Percentiles rank a stretch among this genome's conserved stretches.
phyloP scores from a whole-genome alignment of 2,888 invertebrate species.

The Osmoderma eremita region DNA sequence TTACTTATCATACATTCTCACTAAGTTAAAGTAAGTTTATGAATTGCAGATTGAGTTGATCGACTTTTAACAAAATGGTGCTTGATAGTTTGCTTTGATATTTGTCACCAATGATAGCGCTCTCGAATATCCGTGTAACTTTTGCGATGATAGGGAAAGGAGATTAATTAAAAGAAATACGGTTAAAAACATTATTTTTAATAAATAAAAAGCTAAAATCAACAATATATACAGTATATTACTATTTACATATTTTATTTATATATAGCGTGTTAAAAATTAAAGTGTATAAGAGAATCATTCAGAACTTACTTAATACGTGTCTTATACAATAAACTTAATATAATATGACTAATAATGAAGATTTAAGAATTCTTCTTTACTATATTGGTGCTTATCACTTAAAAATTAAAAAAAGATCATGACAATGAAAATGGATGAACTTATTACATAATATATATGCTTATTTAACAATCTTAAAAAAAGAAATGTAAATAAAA shows the following conservation, averaged over 20 bases:
- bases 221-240: conserved; percentile 43
- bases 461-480: conserved; percentile 12
- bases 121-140: too few species aligned
- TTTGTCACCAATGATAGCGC: too few species aligned
- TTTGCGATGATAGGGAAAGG: background rate
- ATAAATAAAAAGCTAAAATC: conserved; percentile 42
- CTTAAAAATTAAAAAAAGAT: conserved; percentile 13
- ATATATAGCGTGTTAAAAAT: conserved; percentile 20
- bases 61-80: too few species aligned
- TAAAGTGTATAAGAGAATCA: conserved; percentile 24
- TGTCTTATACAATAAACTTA: conserved; percentile 2
- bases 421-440: background rate
- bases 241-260: conserved; percentile 41
- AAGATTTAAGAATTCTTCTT: conserved; percentile 15
- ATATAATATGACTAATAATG: conserved; percentile 4
- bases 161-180: conserved; percentile 13
- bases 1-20: too few species aligned
- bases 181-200: conserved; percentile 31
- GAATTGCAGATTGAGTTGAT: too few species aligned
- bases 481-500: conserved; percentile 24
- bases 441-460: conserved; percentile 4
- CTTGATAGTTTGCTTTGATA: too few species aligned
- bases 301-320: conserved; percentile 21
- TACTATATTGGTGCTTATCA: conserved; percentile 17
- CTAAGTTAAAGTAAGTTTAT: too few species aligned